Percentiles rank a stretch among this genome's conserved stretches.
Evolutionary conservation across 2,113 vertebrate genomes (phyloP).

Genomic region (Chloropsis cyanopogon): DNA sequence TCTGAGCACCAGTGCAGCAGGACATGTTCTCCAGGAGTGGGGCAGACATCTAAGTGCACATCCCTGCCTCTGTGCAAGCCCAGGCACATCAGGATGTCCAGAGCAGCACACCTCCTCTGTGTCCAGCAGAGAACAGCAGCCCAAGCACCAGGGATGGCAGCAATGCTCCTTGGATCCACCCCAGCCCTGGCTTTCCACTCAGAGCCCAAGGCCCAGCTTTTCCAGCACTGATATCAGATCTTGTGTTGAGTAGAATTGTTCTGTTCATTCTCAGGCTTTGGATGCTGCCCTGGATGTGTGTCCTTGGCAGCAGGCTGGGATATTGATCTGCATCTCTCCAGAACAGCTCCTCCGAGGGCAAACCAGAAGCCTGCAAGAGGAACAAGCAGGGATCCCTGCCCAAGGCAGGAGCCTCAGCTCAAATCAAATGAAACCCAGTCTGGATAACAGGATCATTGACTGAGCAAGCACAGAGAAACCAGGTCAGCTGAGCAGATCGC

Average conservation of each 20-base stretch:
- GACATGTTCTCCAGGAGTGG: background rate
- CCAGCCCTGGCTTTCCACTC: background rate
- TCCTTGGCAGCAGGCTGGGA: background rate
- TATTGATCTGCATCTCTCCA: background rate
- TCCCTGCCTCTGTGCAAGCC: background rate
- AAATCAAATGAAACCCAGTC: background rate
- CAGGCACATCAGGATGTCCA: fast-evolving
- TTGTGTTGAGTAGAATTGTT: background rate
- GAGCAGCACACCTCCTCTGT: background rate
- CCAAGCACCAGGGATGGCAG: background rate
- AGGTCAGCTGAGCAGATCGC: background rate
- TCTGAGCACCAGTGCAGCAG: background rate
- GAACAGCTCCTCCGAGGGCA: background rate
- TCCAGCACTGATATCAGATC: background rate
- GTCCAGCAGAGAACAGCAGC: background rate
- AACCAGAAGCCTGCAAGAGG: background rate
- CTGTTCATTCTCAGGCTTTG: background rate
- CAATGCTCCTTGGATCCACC: background rate
- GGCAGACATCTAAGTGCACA: background rate
- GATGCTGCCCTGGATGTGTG: fast-evolving
- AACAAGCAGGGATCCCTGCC: background rate
- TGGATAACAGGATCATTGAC: background rate
- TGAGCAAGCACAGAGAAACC: background rate
- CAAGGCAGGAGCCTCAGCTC: background rate
- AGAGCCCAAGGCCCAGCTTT: background rate